A percentile compares a stretch with the other conserved stretches of the same genome.
Conservation (phyloP, 2,888 invertebrate species). For the Erpobdella octoculata region DNA sequence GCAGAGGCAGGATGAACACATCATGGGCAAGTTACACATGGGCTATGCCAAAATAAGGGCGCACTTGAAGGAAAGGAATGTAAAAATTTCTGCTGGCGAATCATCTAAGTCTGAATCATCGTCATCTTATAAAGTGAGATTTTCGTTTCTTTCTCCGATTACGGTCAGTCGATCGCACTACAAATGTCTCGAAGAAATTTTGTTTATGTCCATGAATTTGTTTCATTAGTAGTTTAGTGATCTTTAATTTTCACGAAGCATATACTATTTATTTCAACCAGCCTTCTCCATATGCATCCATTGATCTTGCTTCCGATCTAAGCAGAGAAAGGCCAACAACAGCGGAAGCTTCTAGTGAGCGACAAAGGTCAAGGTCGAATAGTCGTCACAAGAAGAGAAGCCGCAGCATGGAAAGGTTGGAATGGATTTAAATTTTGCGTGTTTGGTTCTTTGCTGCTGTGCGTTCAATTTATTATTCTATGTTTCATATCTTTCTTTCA, state of each 20-base stretch:
- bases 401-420: slow-evolving; percentile 2
- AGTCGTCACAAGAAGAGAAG: background rate
- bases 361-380: background rate
- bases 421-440: background rate
- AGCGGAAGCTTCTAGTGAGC: background rate
- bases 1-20: slow-evolving; percentile 90
- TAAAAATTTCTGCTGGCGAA: slow-evolving; percentile 18
- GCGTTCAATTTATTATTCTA: background rate
- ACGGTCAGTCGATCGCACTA: background rate
- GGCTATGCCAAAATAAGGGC: slow-evolving; percentile 63
- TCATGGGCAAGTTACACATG: slow-evolving; percentile 95
- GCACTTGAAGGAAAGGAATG: slow-evolving; percentile 43
- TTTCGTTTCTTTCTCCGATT: background rate
- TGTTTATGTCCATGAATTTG: background rate
- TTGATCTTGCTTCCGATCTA: slow-evolving; percentile 8
- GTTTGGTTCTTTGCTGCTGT: background rate
- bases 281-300: background rate
- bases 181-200: background rate
- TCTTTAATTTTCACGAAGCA: too few species aligned
- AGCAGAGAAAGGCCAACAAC: background rate
- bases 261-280: background rate
- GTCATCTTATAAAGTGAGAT: too few species aligned
- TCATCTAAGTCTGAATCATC: background rate
- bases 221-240: background rate
- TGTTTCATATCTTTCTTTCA: background rate